Evolutionary conservation across 2,797 vertebrate species (phyloP).

Genomic region (Vultur gryphus): DNA sequence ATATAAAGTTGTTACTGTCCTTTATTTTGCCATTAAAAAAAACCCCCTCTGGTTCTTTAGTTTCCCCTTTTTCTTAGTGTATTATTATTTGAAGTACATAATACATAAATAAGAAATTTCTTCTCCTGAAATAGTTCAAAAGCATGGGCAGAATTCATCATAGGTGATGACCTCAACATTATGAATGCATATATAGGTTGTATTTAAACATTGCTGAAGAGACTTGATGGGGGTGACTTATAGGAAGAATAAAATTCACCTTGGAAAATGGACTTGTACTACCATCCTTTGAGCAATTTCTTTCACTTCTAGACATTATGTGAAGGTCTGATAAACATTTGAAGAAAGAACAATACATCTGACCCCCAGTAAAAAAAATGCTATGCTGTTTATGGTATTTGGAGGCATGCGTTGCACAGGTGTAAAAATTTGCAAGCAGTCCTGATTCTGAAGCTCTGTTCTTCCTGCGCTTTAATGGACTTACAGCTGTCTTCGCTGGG

Average conservation of each 20-base stretch:
- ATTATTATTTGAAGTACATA: neutral
- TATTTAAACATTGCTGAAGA: neutral
- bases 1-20: neutral
- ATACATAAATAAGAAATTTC: neutral
- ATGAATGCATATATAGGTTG: neutral
- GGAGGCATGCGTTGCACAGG: neutral
- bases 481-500: neutral
- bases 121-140: neutral
- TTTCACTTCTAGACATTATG: neutral
- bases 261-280: neutral
- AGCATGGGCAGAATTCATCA: neutral
- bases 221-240: neutral
- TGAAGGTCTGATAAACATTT: neutral
- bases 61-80: neutral
- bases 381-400: neutral
- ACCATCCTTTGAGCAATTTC: neutral
- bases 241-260: neutral
- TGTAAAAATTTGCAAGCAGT: neutral
- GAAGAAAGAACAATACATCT: neutral
- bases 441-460: neutral
- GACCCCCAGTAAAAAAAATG: neutral
- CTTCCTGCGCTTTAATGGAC: accelerated
- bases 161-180: neutral
- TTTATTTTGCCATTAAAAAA: neutral
- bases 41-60: neutral